phyloP scores from a whole-genome alignment of 1,140 invertebrate genomes.

The Branchinecta lynchi region DNA sequence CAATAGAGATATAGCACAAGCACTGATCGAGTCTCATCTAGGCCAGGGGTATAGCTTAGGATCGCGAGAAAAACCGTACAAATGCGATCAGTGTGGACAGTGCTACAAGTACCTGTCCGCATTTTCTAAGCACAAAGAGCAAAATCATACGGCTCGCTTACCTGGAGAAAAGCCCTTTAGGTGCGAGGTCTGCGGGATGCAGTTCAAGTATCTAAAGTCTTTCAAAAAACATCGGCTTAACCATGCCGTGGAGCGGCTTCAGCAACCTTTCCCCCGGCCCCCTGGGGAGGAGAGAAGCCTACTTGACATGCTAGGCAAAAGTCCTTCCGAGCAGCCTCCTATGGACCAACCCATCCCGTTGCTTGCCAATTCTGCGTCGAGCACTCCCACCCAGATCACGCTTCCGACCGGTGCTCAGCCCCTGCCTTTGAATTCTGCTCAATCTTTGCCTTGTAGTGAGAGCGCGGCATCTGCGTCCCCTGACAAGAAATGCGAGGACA shows the following conservation, averaged over 20 bases:
- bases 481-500: background rate
- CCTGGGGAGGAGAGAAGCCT: constrained; percentile 15
- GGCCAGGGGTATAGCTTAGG: constrained; percentile 24
- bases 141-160: constrained; percentile 64
- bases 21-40: constrained; percentile 20
- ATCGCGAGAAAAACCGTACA: constrained; percentile 66
- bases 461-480: background rate
- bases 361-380: background rate
- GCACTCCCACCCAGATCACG: constrained; percentile 11
- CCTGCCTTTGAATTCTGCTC: constrained; percentile 6
- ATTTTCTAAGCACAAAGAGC: constrained; percentile 71
- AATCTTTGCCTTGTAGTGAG: constrained; percentile 3
- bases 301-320: constrained; percentile 19
- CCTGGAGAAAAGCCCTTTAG: constrained; percentile 76
- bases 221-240: constrained; percentile 76
- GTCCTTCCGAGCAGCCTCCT: background rate
- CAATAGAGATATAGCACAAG: constrained; percentile 9
- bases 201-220: constrained; percentile 69
- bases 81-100: constrained; percentile 75
- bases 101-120: constrained; percentile 72
- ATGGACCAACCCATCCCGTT: background rate
- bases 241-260: constrained; percentile 60
- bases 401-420: background rate
- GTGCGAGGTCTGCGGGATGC: constrained; percentile 75
- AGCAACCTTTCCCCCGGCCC: constrained; percentile 27